Percentiles rank a stretch among this genome's conserved stretches.
phyloP scores from a whole-genome alignment of 2,113 vertebrate genomes.

The Psophia crepitans region DNA sequence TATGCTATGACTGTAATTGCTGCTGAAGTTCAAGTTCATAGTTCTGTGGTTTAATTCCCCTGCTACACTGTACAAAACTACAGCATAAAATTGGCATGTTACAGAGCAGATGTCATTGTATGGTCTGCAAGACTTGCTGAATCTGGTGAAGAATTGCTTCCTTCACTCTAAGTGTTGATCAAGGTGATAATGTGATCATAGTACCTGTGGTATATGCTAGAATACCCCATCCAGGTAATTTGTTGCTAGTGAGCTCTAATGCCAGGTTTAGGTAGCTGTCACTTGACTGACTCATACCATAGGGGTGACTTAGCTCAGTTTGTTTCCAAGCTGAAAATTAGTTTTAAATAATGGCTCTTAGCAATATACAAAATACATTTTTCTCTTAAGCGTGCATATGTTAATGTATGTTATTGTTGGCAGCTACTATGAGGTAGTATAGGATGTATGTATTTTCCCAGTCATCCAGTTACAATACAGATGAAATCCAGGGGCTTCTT shows the following conservation, averaged over 20 bases:
- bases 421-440: background rate
- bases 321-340: background rate
- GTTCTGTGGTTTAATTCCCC: background rate
- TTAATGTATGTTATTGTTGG: background rate
- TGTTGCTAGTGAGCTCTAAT: background rate
- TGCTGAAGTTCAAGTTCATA: background rate
- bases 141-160: background rate
- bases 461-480: background rate
- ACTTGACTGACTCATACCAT: background rate
- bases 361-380: background rate
- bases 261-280: background rate
- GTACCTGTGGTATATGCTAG: background rate
- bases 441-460: background rate
- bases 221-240: background rate
- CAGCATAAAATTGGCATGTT: background rate
- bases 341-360: background rate
- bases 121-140: background rate
- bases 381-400: fast-evolving
- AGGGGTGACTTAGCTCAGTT: background rate
- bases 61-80: background rate
- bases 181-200: background rate
- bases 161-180: background rate
- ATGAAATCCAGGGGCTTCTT: background rate
- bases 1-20: background rate
- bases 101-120: background rate